Evolutionary conservation across 64 coral and sea anemone genomes (phyloP).

Genomic region (Actinia tenebrosa): DNA sequence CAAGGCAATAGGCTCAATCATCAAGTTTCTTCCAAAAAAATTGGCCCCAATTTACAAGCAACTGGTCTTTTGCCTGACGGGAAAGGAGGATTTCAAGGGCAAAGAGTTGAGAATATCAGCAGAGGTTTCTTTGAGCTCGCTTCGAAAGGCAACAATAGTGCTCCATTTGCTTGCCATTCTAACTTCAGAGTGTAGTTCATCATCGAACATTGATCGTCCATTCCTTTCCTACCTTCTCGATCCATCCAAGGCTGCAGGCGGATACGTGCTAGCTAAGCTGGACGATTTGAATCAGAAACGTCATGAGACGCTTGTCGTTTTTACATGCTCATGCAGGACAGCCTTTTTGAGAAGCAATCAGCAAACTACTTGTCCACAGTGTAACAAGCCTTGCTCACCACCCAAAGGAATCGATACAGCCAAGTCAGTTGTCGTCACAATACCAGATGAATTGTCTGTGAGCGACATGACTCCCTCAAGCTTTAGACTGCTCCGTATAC

Average conservation of each 20-base stretch:
- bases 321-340: background rate
- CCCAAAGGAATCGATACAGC: background rate
- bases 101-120: slow-evolving; percentile 51
- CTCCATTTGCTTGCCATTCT: slow-evolving; percentile 52
- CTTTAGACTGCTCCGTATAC: slow-evolving; percentile 57
- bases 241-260: slow-evolving; percentile 1
- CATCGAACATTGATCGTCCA: background rate
- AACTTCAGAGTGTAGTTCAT: slow-evolving; percentile 8
- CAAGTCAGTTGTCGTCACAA: background rate
- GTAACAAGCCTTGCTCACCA: background rate
- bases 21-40: background rate
- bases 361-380: background rate
- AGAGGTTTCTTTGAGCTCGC: slow-evolving; percentile 38
- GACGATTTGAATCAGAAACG: background rate
- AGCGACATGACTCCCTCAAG: slow-evolving; percentile 41
- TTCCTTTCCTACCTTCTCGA: slow-evolving; percentile 17
- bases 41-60: slow-evolving; percentile 18
- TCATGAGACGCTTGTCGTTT: background rate
- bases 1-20: slow-evolving; percentile 50
- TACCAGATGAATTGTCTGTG: slow-evolving; percentile 19
- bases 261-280: background rate
- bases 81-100: slow-evolving; percentile 57
- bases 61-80: slow-evolving; percentile 42
- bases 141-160: slow-evolving; percentile 48
- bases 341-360: background rate